Evolutionary conservation across 2,113 vertebrate species (phyloP), one percentile per base, ranked within the genome.

Genomic region (Diglossa brunneiventris): DNA sequence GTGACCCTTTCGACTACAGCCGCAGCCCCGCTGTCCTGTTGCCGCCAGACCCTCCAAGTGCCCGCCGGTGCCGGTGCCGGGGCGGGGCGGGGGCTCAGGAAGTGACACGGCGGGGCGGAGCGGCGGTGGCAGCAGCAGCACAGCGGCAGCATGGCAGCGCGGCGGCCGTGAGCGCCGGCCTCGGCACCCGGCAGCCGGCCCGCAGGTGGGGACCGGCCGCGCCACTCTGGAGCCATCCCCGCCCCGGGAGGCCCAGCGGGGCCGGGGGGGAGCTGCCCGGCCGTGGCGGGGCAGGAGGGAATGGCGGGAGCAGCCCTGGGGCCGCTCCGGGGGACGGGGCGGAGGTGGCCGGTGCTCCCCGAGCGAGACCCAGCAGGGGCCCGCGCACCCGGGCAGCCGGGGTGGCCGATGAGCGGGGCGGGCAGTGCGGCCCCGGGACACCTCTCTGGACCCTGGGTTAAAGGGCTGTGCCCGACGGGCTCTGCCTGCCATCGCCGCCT

Each of bases 11-110:
- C 3, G 27, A 42, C 28, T 39, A 4, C n/a, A 28, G 10, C 62
- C 33, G 13, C 30, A 3, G 2, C 1, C 15, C 22, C 50, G 7
- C 15, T 4, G 21, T 11, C 49, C 66, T 5, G 33, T 23, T 35
- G 42, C 49, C 59, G 31, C 23, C 75, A 9, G 13, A 3, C 13
- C 9, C n/a, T 6, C 1, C 1, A 2, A 7, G 72, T 6, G 47
- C 37, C 16, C 13, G 14, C 10, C 11, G 21, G 63, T 24, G 42
- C 1, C 28, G 87, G 89, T 28, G 49, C 1, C 26, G 88, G 89
- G 77, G 89, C 56, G 89, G 89, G 46, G 76, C 90, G 86, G 84
- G 90, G 83, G 55, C 85, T 93, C 88, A 90, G 96, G 96, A 97
- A 96, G 87, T 97, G 96, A 97, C 69, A 77, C 70, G 21, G 44